A percentile compares a stretch with the other conserved stretches of the same genome.
Evolutionary conservation across 2,797 vertebrate genomes (phyloP).

Genomic region (Delichon dasypus): DNA sequence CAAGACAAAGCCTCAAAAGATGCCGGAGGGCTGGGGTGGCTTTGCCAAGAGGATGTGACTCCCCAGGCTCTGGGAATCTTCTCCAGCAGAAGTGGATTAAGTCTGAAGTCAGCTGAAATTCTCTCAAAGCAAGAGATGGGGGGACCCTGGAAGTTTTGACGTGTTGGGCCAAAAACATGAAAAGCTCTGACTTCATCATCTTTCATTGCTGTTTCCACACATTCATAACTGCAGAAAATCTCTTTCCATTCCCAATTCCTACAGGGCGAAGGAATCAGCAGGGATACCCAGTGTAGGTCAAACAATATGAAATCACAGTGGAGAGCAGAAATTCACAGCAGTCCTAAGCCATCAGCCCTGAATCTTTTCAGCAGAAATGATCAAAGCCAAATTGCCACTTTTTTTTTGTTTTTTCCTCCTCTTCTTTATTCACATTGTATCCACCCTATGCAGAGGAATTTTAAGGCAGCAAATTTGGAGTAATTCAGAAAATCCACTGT

Average conservation of each 20-base stretch:
- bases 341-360: not conserved
- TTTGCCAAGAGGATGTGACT: not conserved
- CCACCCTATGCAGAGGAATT: not conserved
- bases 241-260: constrained; percentile 1
- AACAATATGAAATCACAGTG: not conserved
- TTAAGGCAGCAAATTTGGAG: not conserved
- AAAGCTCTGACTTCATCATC: not conserved
- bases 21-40: not conserved
- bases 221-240: not conserved
- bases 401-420: accelerated
- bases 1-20: not conserved
- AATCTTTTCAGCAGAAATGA: constrained; percentile 4
- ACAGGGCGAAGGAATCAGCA: not conserved
- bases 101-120: not conserved
- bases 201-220: not conserved
- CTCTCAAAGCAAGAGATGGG: not conserved
- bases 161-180: not conserved
- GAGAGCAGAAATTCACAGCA: not conserved
- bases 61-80: not conserved
- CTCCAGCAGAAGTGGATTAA: not conserved
- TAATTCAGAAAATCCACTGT: not conserved
- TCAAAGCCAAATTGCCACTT: not conserved
- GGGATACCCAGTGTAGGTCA: not conserved
- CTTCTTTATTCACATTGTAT: not conserved
- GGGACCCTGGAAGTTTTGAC: not conserved